phyloP scores from a whole-genome alignment of 2,113 vertebrate genomes.

The Catharus fuscescens region DNA sequence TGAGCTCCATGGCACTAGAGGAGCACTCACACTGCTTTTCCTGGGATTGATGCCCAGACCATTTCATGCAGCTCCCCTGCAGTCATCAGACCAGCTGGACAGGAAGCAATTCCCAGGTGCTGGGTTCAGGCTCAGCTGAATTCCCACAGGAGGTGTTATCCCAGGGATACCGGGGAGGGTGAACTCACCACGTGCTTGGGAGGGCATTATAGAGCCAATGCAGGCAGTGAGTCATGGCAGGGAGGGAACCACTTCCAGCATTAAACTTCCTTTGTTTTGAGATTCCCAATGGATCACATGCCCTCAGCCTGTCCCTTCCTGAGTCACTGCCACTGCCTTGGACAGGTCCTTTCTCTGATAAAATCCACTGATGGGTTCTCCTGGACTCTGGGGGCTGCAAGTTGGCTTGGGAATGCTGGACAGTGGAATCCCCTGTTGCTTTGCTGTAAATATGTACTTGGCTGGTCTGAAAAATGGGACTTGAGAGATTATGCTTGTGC shows the following conservation, averaged over 20 bases:
- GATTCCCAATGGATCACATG: neutral
- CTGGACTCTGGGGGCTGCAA: neutral
- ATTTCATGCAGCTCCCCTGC: neutral
- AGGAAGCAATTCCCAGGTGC: constrained; percentile 43
- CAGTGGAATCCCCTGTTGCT: neutral
- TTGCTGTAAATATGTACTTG: neutral
- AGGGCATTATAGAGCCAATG: neutral
- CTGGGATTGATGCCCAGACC: neutral
- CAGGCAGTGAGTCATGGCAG: neutral
- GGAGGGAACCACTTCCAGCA: neutral
- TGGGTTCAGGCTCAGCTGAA: constrained; percentile 1
- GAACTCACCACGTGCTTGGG: neutral
- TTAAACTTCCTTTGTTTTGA: neutral
- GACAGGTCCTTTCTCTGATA: neutral
- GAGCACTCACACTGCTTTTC: neutral
- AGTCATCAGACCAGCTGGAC: constrained; percentile 23
- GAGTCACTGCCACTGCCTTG: neutral
- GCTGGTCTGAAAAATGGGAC: neutral
- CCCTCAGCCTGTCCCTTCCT: neutral
- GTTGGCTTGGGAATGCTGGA: neutral
- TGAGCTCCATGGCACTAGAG: neutral
- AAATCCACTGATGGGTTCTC: neutral
- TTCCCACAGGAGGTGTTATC: neutral
- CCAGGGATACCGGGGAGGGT: neutral
- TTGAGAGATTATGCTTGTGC: neutral